Evolutionary conservation across 2,113 vertebrate genomes (phyloP).

Genomic region (Nasalis larvatus): DNA sequence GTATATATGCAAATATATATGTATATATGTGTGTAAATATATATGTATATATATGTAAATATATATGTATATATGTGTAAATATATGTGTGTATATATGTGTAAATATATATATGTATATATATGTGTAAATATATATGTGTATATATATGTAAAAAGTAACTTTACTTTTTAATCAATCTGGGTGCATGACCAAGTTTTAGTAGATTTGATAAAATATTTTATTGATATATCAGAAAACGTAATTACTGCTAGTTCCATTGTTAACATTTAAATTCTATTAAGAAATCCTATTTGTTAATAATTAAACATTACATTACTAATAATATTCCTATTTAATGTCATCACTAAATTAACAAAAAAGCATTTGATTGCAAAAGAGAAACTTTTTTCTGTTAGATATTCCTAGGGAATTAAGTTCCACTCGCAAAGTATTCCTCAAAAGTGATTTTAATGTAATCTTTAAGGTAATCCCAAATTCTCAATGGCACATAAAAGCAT

Average conservation of each 20-base stretch:
- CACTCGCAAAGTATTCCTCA: not conserved
- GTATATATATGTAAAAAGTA: too few species aligned
- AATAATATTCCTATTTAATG: not conserved
- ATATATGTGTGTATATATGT: too few species aligned
- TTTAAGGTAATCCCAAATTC: not conserved
- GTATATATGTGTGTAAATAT: too few species aligned
- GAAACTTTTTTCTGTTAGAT: not conserved
- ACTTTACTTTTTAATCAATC: too few species aligned
- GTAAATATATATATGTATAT: too few species aligned
- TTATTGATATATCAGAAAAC: not conserved
- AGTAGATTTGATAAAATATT: constrained; percentile 30
- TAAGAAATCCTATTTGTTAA: not conserved
- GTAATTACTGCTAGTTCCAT: not conserved
- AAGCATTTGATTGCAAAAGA: not conserved
- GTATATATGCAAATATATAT: too few species aligned
- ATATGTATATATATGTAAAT: too few species aligned
- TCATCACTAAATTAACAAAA: not conserved
- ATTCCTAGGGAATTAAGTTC: not conserved
- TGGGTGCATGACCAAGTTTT: not conserved
- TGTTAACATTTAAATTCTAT: not conserved
- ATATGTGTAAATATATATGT: too few species aligned
- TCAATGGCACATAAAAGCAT: too few species aligned
- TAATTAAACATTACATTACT: not conserved
- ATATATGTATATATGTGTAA: too few species aligned
- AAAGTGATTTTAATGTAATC: not conserved